Evolutionary conservation across 2,888 invertebrate species (phyloP).

Genomic region (Drosophila hamatofila): DNA sequence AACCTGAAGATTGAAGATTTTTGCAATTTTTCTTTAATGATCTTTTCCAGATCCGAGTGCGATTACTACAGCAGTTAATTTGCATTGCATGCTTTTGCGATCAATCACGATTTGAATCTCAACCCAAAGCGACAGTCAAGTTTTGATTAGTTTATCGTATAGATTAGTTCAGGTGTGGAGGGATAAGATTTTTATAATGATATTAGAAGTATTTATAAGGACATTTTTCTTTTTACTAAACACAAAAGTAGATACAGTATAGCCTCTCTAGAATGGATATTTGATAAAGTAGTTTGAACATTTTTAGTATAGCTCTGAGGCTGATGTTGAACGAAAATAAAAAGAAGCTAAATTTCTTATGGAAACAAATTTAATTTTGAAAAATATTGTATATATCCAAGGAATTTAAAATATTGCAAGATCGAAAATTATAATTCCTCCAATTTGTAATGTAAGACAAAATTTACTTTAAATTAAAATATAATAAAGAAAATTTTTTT

Average conservation of each 20-base stretch:
- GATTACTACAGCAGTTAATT: not conserved
- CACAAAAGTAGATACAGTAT: slow-evolving; percentile 1
- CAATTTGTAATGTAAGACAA: no score
- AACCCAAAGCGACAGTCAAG: slow-evolving; percentile 26
- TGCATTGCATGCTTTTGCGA: slow-evolving; percentile 22
- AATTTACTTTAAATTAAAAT: no score
- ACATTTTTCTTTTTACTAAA: not conserved
- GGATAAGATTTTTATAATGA: slow-evolving; percentile 2
- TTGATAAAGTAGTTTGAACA: not conserved
- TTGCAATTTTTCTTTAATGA: not conserved
- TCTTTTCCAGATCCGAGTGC: not conserved
- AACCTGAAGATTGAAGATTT: slow-evolving; percentile 86
- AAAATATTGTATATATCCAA: not conserved
- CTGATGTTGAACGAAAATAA: not conserved
- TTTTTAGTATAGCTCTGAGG: not conserved
- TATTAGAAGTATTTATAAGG: not conserved
- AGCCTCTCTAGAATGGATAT: not conserved
- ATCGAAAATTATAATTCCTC: no score
- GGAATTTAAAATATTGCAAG: no score
- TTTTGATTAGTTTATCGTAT: slow-evolving; percentile 24
- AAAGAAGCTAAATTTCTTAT: not conserved
- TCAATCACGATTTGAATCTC: slow-evolving; percentile 25
- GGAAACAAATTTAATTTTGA: not conserved
- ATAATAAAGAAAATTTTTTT: no score
- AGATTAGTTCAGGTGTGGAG: not conserved